Conservation (phyloP, 2,888 invertebrate genomes). For the Agriopis marginaria region DNA sequence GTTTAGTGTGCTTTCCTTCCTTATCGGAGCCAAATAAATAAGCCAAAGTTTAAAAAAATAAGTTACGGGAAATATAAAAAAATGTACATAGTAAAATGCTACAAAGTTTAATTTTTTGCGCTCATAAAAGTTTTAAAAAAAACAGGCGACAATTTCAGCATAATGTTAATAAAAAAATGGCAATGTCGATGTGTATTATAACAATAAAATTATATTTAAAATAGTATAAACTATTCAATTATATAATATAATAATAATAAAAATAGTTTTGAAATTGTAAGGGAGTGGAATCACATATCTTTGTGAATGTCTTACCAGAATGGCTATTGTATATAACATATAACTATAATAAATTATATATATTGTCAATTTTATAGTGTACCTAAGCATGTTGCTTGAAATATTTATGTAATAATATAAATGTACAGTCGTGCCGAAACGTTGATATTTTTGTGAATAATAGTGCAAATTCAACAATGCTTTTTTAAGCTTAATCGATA, state of each 20-base stretch:
- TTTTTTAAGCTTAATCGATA: conserved; percentile 65
- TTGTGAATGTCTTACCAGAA: conserved; percentile 49
- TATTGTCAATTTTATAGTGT: conserved; percentile 64
- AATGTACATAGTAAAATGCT: conserved; percentile 49
- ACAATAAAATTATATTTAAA: conserved; percentile 34
- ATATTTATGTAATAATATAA: conserved; percentile 36
- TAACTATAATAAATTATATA: conserved; percentile 31
- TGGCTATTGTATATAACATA: conserved; percentile 42
- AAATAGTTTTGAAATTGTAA: conserved; percentile 45
- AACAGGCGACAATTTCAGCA: conserved; percentile 66
- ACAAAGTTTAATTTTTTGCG: conserved; percentile 51
- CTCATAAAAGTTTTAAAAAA: conserved; percentile 61
- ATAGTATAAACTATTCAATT: conserved; percentile 44
- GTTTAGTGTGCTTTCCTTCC: conserved; percentile 54
- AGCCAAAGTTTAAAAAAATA: conserved; percentile 74
- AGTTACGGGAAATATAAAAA: conserved; percentile 44
- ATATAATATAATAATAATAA: neutral
- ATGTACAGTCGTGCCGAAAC: conserved; percentile 71
- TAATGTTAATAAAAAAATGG: conserved; percentile 50
- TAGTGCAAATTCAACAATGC: conserved; percentile 39
- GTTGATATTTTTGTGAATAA: conserved; percentile 65
- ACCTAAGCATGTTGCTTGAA: conserved; percentile 48
- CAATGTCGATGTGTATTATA: conserved; percentile 33
- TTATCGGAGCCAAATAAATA: conserved; percentile 77
- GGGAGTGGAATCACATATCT: conserved; percentile 70